These are phyloP conservation scores for Takifugu ocellatus DNA, from an alignment of 2,797 vertebrate genomes.

Conservation along the genomic window DNA sequence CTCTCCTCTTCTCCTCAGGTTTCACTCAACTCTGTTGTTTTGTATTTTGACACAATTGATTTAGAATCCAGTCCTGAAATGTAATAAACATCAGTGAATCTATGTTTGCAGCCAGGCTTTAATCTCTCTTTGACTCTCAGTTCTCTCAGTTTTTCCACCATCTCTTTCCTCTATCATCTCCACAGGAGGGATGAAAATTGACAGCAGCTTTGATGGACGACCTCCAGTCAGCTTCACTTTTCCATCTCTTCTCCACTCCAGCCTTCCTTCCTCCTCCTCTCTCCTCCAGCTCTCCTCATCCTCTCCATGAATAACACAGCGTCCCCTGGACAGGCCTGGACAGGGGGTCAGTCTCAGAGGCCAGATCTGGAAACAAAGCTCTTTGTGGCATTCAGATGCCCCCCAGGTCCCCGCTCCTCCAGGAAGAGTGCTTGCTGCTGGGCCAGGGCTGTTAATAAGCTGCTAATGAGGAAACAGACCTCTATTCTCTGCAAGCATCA, in stretches of 20 bases:
- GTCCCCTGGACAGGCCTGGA: constrained; percentile 62
- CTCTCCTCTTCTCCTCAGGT: constrained; percentile 42
- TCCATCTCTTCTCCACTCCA: constrained; percentile 52
- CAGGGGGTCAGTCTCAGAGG: constrained; percentile 57
- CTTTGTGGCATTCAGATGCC: constrained; percentile 47
- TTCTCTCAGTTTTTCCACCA: not conserved
- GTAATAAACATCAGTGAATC: no score
- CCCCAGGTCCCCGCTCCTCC: constrained; percentile 50
- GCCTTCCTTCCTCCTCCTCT: constrained; percentile 63
- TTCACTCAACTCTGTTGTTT: no score
- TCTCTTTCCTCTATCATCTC: constrained; percentile 44
- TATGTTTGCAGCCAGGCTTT: no score
- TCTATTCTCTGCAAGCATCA: constrained; percentile 65
- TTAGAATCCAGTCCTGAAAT: no score
- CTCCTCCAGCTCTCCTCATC: constrained; percentile 54
- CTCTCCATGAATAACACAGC: constrained; percentile 64
- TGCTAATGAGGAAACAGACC: constrained; percentile 76
- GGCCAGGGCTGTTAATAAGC: constrained; percentile 68
- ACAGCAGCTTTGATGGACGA: constrained; percentile 92
- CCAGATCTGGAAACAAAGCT: constrained; percentile 62
- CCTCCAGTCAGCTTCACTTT: constrained; percentile 67
- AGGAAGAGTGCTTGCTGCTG: constrained; percentile 69
- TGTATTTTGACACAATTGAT: no score
- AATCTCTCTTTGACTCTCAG: no score
- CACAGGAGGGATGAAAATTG: constrained; percentile 78